Evolutionary conservation across 2,797 vertebrate genomes (phyloP).

Genomic region (Aldrovandia affinis): DNA sequence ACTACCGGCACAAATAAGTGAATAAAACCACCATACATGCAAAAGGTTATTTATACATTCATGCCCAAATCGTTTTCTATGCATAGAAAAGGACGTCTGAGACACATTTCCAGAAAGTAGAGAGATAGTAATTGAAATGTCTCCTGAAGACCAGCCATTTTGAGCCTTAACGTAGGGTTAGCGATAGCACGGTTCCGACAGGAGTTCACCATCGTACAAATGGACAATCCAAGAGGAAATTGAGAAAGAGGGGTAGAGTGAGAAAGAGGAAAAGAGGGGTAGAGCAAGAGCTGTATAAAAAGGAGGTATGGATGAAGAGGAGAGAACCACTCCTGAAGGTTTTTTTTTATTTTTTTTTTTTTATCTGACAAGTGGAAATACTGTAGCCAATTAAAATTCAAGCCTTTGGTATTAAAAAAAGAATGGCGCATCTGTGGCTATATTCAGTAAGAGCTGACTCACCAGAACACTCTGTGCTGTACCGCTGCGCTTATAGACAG

Average conservation of each 20-base stretch:
- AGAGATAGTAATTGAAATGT: background rate
- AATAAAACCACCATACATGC: background rate
- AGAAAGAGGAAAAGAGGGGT: background rate
- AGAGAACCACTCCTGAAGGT: constrained; percentile 36
- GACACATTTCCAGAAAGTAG: background rate
- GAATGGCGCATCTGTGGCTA: constrained; percentile 69
- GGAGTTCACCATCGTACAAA: constrained; percentile 23
- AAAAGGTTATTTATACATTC: background rate
- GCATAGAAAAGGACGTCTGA: background rate
- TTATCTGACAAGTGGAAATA: constrained; percentile 45
- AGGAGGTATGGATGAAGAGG: constrained; percentile 43
- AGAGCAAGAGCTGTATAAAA: constrained; percentile 29
- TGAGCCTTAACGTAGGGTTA: background rate
- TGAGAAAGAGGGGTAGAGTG: constrained; percentile 22
- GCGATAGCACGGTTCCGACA: background rate
- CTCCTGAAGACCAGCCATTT: background rate
- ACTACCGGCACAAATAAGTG: background rate
- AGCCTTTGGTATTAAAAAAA: constrained; percentile 58
- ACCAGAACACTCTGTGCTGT: constrained; percentile 78
- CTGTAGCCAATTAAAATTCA: constrained; percentile 60
- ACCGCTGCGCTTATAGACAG: constrained; percentile 78
- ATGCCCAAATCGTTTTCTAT: background rate
- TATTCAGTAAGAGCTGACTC: constrained; percentile 79
- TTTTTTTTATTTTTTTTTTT: constrained; percentile 53
- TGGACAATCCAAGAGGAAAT: constrained; percentile 37